Evolutionary conservation across 2,888 invertebrate genomes (phyloP), one percentile per base, ranked within the genome.

Genomic region (Esperia sulphurella): DNA sequence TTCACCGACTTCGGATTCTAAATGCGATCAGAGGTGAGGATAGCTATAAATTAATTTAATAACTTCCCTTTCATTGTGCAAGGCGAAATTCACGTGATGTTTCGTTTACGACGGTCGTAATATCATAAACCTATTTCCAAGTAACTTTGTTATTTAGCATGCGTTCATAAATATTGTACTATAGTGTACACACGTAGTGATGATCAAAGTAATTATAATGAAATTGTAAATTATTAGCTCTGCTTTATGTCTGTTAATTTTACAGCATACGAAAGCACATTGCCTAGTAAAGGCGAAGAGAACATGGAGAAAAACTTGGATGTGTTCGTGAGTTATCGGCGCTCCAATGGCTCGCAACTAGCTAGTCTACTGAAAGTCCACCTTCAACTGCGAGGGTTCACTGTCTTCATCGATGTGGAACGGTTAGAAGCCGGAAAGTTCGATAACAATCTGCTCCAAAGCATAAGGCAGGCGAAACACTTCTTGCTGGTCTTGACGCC

Each of bases 381-480:
- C 74, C 92, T 99, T 44, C 98, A 99, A 81, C 89, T 99, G 52
- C 91, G 98, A 67, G 98, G 98, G 0, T 99, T 98, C 84, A 95
- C 97, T 28, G 98, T 98, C 28, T 99, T 99, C 81, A 98, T 99
- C 59, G 99, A 99, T 73, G 99, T 99, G 49, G 99, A 99, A 81
- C 92, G 98, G 63, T 89, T 99, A 53, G 97, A 98, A 82, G 99
- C 99, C 28, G 99, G 99, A 39, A 99, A 99, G 89, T 99, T 99
- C 83, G 99, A 99, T 82, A 98, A 98, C 75, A 98, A 98, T 75
- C 90, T 99, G 43, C 91, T 99, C 56, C 97, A 98, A 83, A 98
- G 98, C 85, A 98, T 99, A 78, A 93, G 95, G 63, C 97, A 98
- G 74, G 99, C 99, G 13, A 97, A 97, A 83, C 96, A 99, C 84